phyloP scores from a whole-genome alignment of 2,113 vertebrate genomes.

The Psilopogon haemacephalus region DNA sequence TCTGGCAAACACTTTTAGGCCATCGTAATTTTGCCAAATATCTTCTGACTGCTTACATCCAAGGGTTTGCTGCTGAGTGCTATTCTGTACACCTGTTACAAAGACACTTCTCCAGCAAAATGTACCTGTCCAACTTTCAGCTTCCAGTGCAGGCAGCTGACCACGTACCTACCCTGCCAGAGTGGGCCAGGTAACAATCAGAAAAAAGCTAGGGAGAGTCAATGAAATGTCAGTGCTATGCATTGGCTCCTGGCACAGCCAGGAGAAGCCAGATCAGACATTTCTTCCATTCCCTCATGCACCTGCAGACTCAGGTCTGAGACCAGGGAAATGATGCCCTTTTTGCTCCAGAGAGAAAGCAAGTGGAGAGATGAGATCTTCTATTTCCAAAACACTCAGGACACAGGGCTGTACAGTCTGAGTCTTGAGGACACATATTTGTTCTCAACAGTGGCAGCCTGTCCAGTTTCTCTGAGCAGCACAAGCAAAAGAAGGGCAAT shows the following conservation, averaged over 20 bases:
- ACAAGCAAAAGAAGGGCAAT: background rate
- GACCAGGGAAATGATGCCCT: background rate
- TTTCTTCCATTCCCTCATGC: background rate
- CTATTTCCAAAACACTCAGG: background rate
- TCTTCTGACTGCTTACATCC: background rate
- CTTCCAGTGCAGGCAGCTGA: background rate
- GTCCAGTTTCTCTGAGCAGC: background rate
- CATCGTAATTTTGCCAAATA: background rate
- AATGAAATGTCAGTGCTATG: background rate
- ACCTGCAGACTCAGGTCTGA: background rate
- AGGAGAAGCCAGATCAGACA: background rate
- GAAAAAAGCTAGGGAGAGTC: background rate
- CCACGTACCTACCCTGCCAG: background rate
- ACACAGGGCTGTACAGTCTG: rapidly evolving
- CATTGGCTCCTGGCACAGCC: background rate
- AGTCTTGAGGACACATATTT: background rate
- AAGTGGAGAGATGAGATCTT: rapidly evolving
- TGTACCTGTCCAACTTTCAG: background rate
- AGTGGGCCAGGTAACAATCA: background rate
- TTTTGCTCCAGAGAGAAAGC: background rate
- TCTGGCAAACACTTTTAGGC: background rate
- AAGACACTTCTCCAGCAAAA: background rate
- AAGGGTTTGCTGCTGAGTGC: background rate
- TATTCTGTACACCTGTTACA: background rate
- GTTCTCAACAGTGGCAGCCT: background rate